A percentile compares a stretch with the other conserved stretches of the same genome.
Conservation (phyloP, 2,113 vertebrate species). For the Hepsetus odoe region DNA sequence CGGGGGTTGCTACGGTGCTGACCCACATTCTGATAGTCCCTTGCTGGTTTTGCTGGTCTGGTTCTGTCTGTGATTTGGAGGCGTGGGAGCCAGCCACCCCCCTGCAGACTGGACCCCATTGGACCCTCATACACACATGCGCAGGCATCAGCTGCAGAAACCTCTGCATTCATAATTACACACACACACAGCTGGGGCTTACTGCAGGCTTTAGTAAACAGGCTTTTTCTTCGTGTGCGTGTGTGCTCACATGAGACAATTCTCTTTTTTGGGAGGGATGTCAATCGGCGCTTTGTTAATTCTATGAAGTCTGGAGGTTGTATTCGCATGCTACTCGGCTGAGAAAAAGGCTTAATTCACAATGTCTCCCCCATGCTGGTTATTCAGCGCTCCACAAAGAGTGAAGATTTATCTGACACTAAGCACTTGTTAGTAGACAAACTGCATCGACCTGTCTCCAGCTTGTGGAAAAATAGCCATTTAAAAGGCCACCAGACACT, state of each 20-base stretch:
- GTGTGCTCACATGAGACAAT: constrained; percentile 19
- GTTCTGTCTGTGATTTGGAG: constrained; percentile 19
- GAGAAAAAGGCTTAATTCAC: constrained; percentile 34
- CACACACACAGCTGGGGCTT: constrained; percentile 37
- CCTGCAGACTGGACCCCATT: neutral
- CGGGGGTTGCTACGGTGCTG: constrained; percentile 51
- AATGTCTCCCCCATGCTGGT: constrained; percentile 38
- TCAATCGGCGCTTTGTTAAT: constrained; percentile 48
- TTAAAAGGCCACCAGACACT: constrained; percentile 35
- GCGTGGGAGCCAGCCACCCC: constrained; percentile 17
- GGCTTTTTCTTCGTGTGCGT: constrained; percentile 11
- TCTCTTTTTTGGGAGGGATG: constrained; percentile 17
- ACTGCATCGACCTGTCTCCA: constrained; percentile 33
- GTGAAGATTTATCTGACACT: constrained; percentile 50
- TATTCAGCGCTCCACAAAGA: constrained; percentile 29
- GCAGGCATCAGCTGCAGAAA: neutral
- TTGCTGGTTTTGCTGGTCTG: constrained; percentile 36
- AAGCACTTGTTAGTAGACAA: constrained; percentile 49
- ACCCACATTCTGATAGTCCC: constrained; percentile 53
- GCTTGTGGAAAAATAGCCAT: constrained; percentile 35
- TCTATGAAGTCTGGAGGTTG: constrained; percentile 44
- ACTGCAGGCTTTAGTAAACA: neutral
- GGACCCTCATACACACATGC: neutral
- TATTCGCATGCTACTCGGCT: constrained; percentile 36
- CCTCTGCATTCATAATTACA: constrained; percentile 4